Evolutionary conservation across 2,113 vertebrate species (phyloP).

Genomic region (Salvelinus alpinus): DNA sequence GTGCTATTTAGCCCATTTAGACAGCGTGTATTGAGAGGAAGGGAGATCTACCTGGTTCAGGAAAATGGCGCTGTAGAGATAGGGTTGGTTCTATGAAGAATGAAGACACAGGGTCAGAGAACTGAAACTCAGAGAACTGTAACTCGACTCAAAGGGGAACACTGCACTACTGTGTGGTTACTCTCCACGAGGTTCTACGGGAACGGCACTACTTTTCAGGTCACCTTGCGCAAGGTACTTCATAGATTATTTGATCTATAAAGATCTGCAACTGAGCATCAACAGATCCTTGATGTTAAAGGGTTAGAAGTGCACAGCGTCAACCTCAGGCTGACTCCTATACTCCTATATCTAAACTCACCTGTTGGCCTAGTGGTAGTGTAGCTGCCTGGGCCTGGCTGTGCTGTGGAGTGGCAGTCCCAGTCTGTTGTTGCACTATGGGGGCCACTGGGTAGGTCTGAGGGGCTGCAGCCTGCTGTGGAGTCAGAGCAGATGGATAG

Average conservation of each 20-base stretch:
- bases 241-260: too few relatives aligned
- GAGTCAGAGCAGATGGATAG: constrained; percentile 19
- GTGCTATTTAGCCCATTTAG: constrained; percentile 37
- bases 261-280: too few relatives aligned
- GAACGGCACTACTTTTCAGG: too few relatives aligned
- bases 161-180: not conserved
- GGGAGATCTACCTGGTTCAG: constrained; percentile 54
- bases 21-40: constrained; percentile 41
- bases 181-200: not conserved
- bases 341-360: constrained; percentile 54
- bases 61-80: constrained; percentile 55
- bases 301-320: too few relatives aligned
- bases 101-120: constrained; percentile 47
- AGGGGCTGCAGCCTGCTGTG: constrained; percentile 6
- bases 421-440: constrained; percentile 48
- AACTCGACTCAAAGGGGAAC: not conserved
- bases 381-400: constrained; percentile 59
- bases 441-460: constrained; percentile 46
- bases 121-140: constrained; percentile 22
- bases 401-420: constrained; percentile 38
- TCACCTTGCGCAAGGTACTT: too few relatives aligned
- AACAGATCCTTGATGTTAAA: too few relatives aligned
- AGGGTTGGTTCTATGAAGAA: constrained; percentile 56
- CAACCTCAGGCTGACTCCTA: not conserved
- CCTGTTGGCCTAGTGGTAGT: constrained; percentile 73